A percentile compares a stretch with the other conserved stretches of the same genome.
These are phyloP conservation scores for Aricia artaxerxes DNA, from an alignment of 2,888 invertebrate genomes.

Conservation along the genomic window DNA sequence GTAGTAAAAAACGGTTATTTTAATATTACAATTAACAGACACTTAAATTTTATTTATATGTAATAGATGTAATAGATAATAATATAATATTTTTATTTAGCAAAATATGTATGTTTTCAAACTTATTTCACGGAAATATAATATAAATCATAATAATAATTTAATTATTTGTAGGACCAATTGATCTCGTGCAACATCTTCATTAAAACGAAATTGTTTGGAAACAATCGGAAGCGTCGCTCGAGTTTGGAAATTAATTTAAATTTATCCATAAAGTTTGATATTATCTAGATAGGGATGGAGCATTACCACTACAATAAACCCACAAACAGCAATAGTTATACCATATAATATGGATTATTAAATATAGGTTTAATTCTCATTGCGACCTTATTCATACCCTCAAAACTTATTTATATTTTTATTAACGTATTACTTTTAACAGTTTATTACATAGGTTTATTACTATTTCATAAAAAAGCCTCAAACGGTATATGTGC, in stretches of 20 bases:
- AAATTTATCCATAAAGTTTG: constrained; percentile 17
- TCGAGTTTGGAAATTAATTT: constrained; percentile 1
- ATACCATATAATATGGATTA: background rate
- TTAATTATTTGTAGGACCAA: background rate
- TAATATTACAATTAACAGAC: no score
- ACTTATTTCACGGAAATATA: no score
- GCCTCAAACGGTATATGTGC: no score
- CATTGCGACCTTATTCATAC: background rate
- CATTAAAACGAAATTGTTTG: constrained; percentile 7
- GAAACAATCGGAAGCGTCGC: constrained; percentile 2
- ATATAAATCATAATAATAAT: background rate
- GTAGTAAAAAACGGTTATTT: no score
- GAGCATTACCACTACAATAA: background rate
- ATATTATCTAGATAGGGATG: background rate
- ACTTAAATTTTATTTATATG: no score
- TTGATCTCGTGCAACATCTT: background rate
- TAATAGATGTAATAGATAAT: no score
- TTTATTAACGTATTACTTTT: background rate
- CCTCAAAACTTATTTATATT: background rate
- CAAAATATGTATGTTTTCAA: no score
- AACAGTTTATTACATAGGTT: no score
- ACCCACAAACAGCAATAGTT: background rate
- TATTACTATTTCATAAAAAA: no score
- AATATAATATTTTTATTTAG: no score
- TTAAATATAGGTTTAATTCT: background rate